These are phyloP conservation scores for Brachymystax lenok DNA, from an alignment of 2,797 vertebrate species.

Conservation along the genomic window DNA sequence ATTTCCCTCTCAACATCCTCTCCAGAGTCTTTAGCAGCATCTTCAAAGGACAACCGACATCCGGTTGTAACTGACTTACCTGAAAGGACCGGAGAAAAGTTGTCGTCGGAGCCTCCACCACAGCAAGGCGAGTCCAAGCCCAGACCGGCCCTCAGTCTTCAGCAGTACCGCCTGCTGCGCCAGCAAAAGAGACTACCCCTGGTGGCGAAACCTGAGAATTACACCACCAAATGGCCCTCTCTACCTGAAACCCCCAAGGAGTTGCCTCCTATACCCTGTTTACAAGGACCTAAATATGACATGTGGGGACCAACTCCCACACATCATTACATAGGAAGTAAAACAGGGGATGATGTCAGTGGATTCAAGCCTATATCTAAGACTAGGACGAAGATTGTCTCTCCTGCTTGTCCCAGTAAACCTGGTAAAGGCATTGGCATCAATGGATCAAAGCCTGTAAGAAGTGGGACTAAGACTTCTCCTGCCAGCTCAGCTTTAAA, in stretches of 20 bases:
- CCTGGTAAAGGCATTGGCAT: background rate
- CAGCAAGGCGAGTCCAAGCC: conserved; percentile 68
- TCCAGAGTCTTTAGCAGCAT: background rate
- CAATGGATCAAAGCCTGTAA: background rate
- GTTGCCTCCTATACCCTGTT: conserved; percentile 83
- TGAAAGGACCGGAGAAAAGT: background rate
- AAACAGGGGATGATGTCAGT: background rate
- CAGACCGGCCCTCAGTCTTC: conserved; percentile 84
- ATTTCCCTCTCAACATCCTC: background rate
- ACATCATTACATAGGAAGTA: background rate
- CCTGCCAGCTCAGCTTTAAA: background rate
- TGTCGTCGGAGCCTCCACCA: background rate
- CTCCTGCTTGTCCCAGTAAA: background rate
- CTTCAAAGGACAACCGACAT: conserved; percentile 2
- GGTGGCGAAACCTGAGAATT: conserved; percentile 59
- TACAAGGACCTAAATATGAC: conserved; percentile 58
- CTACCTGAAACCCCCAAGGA: conserved; percentile 82
- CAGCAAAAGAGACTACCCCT: conserved; percentile 74
- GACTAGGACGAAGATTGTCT: background rate
- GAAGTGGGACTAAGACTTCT: background rate
- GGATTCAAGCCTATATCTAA: background rate
- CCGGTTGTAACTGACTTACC: background rate
- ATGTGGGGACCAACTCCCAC: conserved; percentile 14
- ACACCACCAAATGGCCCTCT: conserved; percentile 85
- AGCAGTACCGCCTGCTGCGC: conserved; percentile 88